phyloP scores from a whole-genome alignment of 2,888 invertebrate genomes.

The Sericinus montela region DNA sequence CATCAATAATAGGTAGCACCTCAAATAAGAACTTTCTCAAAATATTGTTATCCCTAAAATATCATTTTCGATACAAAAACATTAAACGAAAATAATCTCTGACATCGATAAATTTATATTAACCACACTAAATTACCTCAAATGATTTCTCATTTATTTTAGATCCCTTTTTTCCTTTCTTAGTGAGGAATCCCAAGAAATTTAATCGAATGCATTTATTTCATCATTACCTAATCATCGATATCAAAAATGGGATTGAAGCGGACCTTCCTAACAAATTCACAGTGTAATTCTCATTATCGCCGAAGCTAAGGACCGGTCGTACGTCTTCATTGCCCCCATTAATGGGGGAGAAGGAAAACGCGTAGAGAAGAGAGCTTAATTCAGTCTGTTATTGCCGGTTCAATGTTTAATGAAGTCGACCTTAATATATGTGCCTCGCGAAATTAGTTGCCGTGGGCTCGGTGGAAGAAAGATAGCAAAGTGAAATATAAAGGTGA shows the following conservation, averaged over 20 bases:
- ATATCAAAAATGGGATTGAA: background rate
- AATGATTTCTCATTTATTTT: too few relatives aligned
- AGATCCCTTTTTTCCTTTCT: too few relatives aligned
- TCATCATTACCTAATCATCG: background rate
- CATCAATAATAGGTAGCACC: too few relatives aligned
- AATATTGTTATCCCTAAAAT: too few relatives aligned
- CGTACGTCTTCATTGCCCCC: conserved; percentile 37
- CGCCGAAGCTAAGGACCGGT: conserved; percentile 26
- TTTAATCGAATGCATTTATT: background rate
- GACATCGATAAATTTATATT: too few relatives aligned
- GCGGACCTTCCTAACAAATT: conserved; percentile 24
- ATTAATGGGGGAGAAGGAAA: conserved; percentile 20
- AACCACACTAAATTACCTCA: too few relatives aligned
- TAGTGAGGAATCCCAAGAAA: too few relatives aligned
- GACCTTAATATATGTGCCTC: conserved; percentile 47
- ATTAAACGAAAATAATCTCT: too few relatives aligned
- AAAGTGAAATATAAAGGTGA: background rate
- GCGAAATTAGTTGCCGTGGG: conserved; percentile 29
- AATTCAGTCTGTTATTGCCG: conserved; percentile 51
- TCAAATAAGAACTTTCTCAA: too few relatives aligned
- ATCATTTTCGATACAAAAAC: too few relatives aligned
- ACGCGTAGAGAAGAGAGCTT: conserved; percentile 31
- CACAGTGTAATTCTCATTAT: conserved; percentile 33
- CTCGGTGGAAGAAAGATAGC: background rate
- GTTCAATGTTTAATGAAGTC: conserved; percentile 58